Base-by-base conservation (phyloP, 2,113 vertebrate species). In the Alexandromys fortis region DNA sequence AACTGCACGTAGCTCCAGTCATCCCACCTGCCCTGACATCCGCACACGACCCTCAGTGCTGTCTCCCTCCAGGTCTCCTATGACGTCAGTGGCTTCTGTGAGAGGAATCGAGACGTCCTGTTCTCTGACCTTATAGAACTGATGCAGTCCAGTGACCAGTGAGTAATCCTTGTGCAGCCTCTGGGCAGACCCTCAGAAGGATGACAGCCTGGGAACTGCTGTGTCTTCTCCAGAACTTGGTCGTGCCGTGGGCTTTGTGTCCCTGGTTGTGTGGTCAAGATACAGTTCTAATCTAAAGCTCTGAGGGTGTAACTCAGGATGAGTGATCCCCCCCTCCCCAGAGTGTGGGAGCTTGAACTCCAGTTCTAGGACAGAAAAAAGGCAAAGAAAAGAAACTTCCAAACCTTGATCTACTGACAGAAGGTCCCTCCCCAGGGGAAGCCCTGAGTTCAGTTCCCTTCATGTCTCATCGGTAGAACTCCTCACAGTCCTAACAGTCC, bases 111-210 rank as follows among this genome's bases (percentile, higher is more conserved):
- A 0, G 99, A 99, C 0, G 99, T 99, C 58, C 99, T 99, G 24
- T 99, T 99, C 97, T 98, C 98, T 0, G 99, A 99, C 97, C 98
- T 99, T 91, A 99, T 99, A 0, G 99, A 99, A 97, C 99, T 99
- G 82, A 99, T 99, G 99, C 99, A 99, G 98, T 99, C 99, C 99
- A 99, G 99, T 0, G 99, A 99, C 97, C 97, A 98, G 99, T 99
- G 98, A 99, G 99, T 99, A 30, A 4, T 33, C 45, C 17, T 1
- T 1, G 3, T 0, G 1, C 26, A 0, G 2, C 55, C 55, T 33
- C 65, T 0, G 1, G 90, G 21, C 28, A 89, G 24, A 35, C 11
- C 55, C 42, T 26, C 1, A 0, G 21, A 6, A 58, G 45, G 17
- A 33, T 10, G n/a, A 26, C 70, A 42, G 45, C 35, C 19, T 2